phyloP scores from a whole-genome alignment of 2,113 vertebrate species.

The Stictonetta naevosa region DNA sequence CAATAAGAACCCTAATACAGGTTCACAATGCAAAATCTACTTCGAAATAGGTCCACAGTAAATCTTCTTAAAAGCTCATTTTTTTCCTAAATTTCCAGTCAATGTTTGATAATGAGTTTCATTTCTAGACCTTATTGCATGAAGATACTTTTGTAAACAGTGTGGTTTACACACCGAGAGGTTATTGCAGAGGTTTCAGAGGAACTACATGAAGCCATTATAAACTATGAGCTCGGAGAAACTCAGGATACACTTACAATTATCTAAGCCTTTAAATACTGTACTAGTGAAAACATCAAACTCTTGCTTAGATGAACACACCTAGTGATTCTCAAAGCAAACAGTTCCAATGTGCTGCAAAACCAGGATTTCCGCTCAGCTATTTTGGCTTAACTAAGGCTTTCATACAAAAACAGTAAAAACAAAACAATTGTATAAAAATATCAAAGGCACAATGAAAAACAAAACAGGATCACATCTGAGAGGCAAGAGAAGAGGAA shows the following conservation, averaged over 20 bases:
- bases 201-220: not conserved
- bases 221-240: constrained; percentile 39
- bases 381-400: not conserved
- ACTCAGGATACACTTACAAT: not conserved
- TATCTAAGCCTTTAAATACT: constrained; percentile 16
- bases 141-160: constrained; percentile 6
- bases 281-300: not conserved
- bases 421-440: not conserved
- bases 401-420: constrained; percentile 11
- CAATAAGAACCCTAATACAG: not conserved
- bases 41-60: not conserved
- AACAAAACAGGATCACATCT: not conserved
- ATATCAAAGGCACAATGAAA: not conserved
- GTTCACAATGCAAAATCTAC: not conserved
- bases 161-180: not conserved
- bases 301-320: constrained; percentile 40
- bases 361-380: constrained; percentile 4
- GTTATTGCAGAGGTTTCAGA: not conserved
- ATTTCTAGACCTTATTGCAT: constrained; percentile 26
- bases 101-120: not conserved
- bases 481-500: not conserved
- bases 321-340: constrained; percentile 45
- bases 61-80: not conserved
- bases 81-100: not conserved
- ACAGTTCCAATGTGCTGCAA: not conserved